These are phyloP conservation scores for Tangara arthus DNA, from an alignment of 2,797 vertebrate genomes.

Conservation along the genomic window DNA sequence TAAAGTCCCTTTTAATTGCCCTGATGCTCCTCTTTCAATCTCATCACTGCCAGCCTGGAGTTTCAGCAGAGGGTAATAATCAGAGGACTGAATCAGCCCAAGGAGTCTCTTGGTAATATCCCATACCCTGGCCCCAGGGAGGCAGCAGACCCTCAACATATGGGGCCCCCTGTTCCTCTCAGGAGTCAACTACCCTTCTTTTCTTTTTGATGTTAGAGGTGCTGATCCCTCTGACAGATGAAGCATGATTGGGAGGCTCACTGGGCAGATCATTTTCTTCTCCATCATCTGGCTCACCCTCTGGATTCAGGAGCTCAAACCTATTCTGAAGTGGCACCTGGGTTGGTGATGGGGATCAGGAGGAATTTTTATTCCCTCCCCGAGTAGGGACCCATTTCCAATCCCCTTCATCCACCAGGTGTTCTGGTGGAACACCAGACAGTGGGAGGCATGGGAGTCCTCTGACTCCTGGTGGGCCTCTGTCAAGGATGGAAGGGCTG, in stretches of 20 bases:
- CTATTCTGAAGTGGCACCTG: background rate
- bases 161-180: background rate
- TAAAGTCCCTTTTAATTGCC: background rate
- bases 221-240: background rate
- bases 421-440: too few species aligned
- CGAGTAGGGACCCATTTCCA: fast-evolving
- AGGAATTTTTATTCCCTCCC: background rate
- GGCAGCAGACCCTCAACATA: background rate
- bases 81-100: background rate
- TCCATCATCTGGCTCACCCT: background rate
- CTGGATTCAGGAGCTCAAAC: background rate
- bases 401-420: background rate
- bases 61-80: background rate
- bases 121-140: fast-evolving
- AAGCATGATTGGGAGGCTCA: background rate
- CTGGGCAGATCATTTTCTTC: background rate
- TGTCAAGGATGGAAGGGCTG: background rate
- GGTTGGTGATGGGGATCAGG: fast-evolving
- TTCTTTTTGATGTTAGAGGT: background rate
- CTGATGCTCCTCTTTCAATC: background rate
- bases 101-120: background rate
- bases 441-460: background rate
- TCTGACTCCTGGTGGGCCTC: background rate
- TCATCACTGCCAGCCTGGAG: background rate
- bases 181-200: background rate